Percentiles rank a stretch among this genome's conserved stretches.
phyloP scores from a whole-genome alignment of 2,888 invertebrate species.

The Nycteola revayana region DNA sequence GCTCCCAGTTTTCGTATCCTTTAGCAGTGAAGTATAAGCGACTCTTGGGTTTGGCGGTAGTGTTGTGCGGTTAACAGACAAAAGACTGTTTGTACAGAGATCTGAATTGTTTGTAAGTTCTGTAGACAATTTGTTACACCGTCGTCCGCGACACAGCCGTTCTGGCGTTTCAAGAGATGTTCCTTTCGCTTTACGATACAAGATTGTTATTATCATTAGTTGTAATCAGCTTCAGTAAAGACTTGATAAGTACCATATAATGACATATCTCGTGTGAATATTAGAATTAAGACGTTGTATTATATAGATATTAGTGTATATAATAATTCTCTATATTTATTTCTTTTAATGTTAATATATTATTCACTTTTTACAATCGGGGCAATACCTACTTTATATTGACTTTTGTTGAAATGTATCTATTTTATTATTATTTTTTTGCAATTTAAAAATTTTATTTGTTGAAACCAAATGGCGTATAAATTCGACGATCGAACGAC shows the following conservation, averaged over 20 bases:
- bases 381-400: conserved; percentile 69
- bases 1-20: conserved; percentile 46
- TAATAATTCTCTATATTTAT: conserved; percentile 51
- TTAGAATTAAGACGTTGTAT: conserved; percentile 66
- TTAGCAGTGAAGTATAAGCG: conserved; percentile 40
- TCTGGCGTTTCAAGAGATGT: conserved; percentile 55
- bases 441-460: conserved; percentile 58
- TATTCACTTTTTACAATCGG: conserved; percentile 37
- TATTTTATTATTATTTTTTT: conserved; percentile 59
- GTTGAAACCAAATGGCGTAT: conserved; percentile 27
- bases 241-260: conserved; percentile 67
- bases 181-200: conserved; percentile 57
- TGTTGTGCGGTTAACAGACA: conserved; percentile 2
- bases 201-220: conserved; percentile 56
- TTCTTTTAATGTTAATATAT: conserved; percentile 34
- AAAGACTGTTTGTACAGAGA: too few relatives aligned
- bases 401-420: conserved; percentile 58
- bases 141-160: conserved; percentile 1
- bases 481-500: background rate
- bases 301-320: conserved; percentile 75
- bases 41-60: conserved; percentile 13
- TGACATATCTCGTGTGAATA: conserved; percentile 78
- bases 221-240: conserved; percentile 67
- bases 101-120: too few relatives aligned
- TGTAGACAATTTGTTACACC: too few relatives aligned